Percentiles rank a stretch among this genome's conserved stretches.
These are phyloP conservation scores for Agrilus mali DNA, from an alignment of 2,888 invertebrate genomes.

Conservation along the genomic window DNA sequence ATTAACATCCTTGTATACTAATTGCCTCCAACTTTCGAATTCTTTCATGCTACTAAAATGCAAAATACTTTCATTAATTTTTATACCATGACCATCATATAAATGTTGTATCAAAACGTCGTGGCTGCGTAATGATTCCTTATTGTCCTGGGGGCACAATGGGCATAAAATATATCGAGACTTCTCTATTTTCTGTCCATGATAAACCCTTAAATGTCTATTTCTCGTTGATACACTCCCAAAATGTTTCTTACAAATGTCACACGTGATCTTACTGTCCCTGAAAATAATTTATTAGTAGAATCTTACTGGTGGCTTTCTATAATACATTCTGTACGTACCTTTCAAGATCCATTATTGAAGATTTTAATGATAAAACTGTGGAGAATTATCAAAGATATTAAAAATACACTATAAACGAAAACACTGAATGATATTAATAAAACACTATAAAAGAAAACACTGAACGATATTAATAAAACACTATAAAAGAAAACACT, in stretches of 20 bases:
- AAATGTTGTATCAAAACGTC: slow-evolving; percentile 4
- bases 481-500: too few relatives aligned
- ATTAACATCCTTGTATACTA: slow-evolving; percentile 6
- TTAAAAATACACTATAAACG: too few relatives aligned
- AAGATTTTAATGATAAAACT: too few relatives aligned
- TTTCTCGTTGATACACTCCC: slow-evolving; percentile 1
- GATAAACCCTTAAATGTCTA: slow-evolving; percentile 1
- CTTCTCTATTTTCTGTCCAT: background rate
- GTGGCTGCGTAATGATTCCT: slow-evolving; percentile 1
- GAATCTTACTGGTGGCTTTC: too few relatives aligned
- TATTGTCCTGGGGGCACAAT: slow-evolving; percentile 1
- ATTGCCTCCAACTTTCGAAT: slow-evolving; percentile 5
- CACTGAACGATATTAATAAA: too few relatives aligned
- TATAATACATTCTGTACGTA: too few relatives aligned
- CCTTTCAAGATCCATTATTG: too few relatives aligned
- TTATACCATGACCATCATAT: slow-evolving; percentile 2
- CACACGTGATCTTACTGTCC: too few relatives aligned
- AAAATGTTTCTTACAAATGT: slow-evolving; percentile 5
- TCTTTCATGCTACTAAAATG: slow-evolving; percentile 5
- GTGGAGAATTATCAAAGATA: too few relatives aligned
- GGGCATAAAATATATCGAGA: slow-evolving; percentile 2
- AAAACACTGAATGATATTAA: too few relatives aligned
- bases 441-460: too few relatives aligned
- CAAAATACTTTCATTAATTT: slow-evolving; percentile 5
- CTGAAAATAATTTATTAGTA: too few relatives aligned